Conservation (phyloP, 1,140 invertebrate genomes). For the Rhagoletis pomonella region DNA sequence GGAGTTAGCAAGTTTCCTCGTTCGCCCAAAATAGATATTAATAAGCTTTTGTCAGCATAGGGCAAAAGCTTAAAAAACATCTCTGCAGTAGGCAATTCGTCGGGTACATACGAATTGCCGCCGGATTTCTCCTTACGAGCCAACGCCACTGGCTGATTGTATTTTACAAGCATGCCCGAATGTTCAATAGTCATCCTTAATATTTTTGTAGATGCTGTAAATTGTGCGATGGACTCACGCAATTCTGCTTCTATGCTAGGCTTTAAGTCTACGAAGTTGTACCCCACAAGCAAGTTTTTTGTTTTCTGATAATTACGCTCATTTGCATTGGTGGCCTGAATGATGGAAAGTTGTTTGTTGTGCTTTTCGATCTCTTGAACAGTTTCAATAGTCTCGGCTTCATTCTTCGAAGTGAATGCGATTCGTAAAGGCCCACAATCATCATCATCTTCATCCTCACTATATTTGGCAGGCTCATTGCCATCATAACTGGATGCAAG, state of each 20-base stretch:
- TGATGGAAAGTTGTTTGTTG: conserved; percentile 72
- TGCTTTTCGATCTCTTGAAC: conserved; percentile 71
- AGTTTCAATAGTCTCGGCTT: conserved; percentile 88
- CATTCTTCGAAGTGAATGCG: conserved; percentile 87
- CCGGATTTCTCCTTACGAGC: conserved; percentile 50
- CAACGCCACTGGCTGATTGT: conserved; percentile 65
- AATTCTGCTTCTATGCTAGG: conserved; percentile 39
- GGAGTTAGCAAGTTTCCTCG: conserved; percentile 56
- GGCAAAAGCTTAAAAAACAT: conserved; percentile 64
- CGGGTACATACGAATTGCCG: not conserved
- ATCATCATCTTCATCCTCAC: conserved; percentile 63
- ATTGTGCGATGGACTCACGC: conserved; percentile 59
- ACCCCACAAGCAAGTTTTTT: conserved; percentile 70
- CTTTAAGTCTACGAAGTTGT: conserved; percentile 63
- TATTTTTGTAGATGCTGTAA: conserved; percentile 66
- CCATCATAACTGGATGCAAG: conserved; percentile 64
- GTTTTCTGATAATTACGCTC: conserved; percentile 70
- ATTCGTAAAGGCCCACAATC: conserved; percentile 76
- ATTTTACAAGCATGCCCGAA: conserved; percentile 67
- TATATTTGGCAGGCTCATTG: conserved; percentile 57
- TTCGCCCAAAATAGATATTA: conserved; percentile 20
- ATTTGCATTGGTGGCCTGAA: conserved; percentile 73
- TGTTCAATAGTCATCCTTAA: conserved; percentile 69
- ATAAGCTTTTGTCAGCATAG: conserved; percentile 57
- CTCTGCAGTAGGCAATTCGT: not conserved